These are phyloP conservation scores for Idris sp. DNA, from an alignment of 1,140 invertebrate species.

Conservation along the genomic window DNA sequence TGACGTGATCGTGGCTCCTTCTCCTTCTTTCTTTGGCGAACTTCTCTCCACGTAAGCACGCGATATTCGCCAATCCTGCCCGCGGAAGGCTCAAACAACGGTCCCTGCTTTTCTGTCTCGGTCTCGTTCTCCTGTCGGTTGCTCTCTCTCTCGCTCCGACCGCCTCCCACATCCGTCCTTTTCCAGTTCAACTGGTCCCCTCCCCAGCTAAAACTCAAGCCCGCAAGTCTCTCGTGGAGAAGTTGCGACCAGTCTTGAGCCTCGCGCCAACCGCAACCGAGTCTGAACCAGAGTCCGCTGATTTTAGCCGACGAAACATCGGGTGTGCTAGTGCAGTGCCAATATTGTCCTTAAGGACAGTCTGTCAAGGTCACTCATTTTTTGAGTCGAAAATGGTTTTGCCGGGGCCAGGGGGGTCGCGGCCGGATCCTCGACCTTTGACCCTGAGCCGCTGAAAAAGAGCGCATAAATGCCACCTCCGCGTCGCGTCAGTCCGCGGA, in stretches of 20 bases:
- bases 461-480: conserved; percentile 43
- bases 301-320: too few relatives aligned
- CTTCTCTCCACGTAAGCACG: conserved; percentile 46
- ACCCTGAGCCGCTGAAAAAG: conserved; percentile 32
- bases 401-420: too few relatives aligned
- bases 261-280: conserved; percentile 55
- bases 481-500: conserved; percentile 45
- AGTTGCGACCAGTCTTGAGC: conserved; percentile 57
- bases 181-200: conserved; percentile 44
- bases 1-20: background rate
- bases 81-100: conserved; percentile 44
- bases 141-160: conserved; percentile 8
- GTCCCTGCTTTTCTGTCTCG: conserved; percentile 32
- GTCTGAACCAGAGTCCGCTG: conserved; percentile 7
- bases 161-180: conserved; percentile 44
- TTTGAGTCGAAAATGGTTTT: too few relatives aligned
- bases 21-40: conserved; percentile 38
- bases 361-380: conserved; percentile 12
- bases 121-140: conserved; percentile 15
- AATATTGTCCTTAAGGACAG: conserved; percentile 11
- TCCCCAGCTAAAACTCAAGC: conserved; percentile 6
- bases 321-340: conserved; percentile 18
- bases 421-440: conserved; percentile 21
- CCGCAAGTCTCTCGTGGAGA: conserved; percentile 15
- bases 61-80: conserved; percentile 40